Conservation (phyloP, 2,113 vertebrate species). For the Panthera uncia region DNA sequence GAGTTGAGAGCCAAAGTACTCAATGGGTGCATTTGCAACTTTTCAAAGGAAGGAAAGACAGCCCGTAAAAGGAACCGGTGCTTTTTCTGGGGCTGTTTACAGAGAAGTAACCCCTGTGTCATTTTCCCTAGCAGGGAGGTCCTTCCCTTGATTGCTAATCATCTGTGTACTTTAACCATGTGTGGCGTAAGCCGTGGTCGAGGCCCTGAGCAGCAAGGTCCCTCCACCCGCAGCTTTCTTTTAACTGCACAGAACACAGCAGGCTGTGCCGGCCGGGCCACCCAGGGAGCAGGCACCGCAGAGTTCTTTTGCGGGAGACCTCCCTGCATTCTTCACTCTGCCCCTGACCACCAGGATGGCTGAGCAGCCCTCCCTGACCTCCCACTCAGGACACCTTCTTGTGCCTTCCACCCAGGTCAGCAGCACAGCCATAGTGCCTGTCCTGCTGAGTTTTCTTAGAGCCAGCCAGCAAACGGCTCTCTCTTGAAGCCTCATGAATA, state of each 20-base stretch:
- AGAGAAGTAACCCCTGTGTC: constrained; percentile 84
- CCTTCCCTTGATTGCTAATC: constrained; percentile 84
- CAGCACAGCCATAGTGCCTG: rapidly evolving
- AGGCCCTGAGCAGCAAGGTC: constrained; percentile 60
- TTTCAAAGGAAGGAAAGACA: constrained; percentile 82
- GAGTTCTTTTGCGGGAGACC: not conserved
- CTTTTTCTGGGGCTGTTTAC: constrained; percentile 84
- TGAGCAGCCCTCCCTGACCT: not conserved
- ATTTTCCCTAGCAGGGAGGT: constrained; percentile 85
- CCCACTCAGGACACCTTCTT: not conserved
- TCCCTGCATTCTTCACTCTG: not conserved
- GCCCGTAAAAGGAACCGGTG: constrained; percentile 76
- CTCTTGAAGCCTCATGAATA: not conserved
- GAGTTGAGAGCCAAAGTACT: constrained; percentile 66
- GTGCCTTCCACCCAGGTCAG: not conserved
- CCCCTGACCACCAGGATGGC: not conserved
- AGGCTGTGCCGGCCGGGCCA: constrained; percentile 79
- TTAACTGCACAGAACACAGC: constrained; percentile 80
- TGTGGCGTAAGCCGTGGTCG: constrained; percentile 81
- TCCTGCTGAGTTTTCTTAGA: not conserved
- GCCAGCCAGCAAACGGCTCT: not conserved
- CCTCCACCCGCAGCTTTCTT: constrained; percentile 81
- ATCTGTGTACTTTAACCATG: constrained; percentile 85
- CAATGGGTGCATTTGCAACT: constrained; percentile 78
- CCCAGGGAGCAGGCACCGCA: constrained; percentile 78